Base-by-base conservation (phyloP, 2,888 invertebrate species). In the Sepiola atlantica region DNA sequence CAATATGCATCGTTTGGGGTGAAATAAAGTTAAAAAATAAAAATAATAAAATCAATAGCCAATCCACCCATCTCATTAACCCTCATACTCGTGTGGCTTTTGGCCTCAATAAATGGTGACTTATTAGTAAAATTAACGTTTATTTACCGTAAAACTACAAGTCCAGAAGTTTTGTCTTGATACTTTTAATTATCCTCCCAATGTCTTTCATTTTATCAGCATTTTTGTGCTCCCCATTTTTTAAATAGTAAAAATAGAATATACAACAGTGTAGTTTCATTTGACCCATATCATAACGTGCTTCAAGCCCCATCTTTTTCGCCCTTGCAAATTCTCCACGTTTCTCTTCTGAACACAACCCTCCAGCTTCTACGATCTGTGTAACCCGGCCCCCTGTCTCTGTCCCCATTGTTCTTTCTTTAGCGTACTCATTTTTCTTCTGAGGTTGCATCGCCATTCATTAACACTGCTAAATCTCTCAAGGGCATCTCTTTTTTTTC, bases 401-500 rank as follows among this genome's bases (percentile, higher is more conserved):
- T n/a, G 77, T n/a, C 10, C 32, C 77, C 32, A 77, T 77, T 77
- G 77, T 77, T 77, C 77, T 77, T 45, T 77, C n/a, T n/a, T n/a
- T 77, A n/a, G 77, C 32, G 77, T 77, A 77, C 77, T 77, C 77
- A 32, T 77, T n/a, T 32, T 14, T 77, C 77, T 16, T 77, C 32
- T 77, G 77, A n/a, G n/a, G n/a, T 16, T 77, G 77, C n/a, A 14
- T 77, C n/a, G n/a, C 77, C 77, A 77, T 77, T 77, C 77, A 77
- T 77, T 16, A 77, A 77, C 77, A 14, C 77, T 14, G 32, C 77
- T 45, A 32, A 77, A 32, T 77, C 32, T 77, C 77, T 77, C 77
- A 77, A 77, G 77, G 77, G 77, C 77, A 77, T 77, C 32, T 77
- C n/a, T n/a, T 77, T 45, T 77, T 77, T 45, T 77, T 77, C 77